Base-by-base conservation (phyloP, 2,113 vertebrate species). In the Neolamprologus longior region DNA sequence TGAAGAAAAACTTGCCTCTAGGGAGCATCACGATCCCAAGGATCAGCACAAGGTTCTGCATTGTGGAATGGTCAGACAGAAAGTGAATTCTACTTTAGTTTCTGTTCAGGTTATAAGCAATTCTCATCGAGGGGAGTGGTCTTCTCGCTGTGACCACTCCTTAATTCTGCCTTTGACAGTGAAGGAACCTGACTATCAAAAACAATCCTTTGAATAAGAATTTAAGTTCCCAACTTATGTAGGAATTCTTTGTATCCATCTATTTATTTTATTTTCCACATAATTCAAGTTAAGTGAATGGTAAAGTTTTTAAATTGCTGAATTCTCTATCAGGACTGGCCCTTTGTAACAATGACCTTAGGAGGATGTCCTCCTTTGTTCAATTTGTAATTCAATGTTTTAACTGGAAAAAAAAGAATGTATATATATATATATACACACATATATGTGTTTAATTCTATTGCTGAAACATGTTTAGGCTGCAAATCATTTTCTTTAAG, bases 11-110 rank as follows among this genome's bases (percentile, higher is more conserved):
- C 87, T 90, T 93, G 21, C 94, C 94, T 91, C 82, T 33, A 9
- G 80, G 81, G 10, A 94, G 85, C 26, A 94, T 85, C 66, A 84
- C 57, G 21, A 88, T 81, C 71, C 89, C 88, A 26, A 90, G 31
- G 76, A 94, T 37, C 13, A 93, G 55, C 3, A 10, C 8, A 1
- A 88, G 35, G 33, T 88, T 78, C 80, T 81, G 10, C 94, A 94
- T 94, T 58, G 81, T 91, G 83, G 10, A 24, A 82, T 7, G 5
- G 4, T 3, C 1, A 17, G 15, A 21, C 2, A 26, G 2, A 19
- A 15, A 58, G 2, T 84, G 47, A 52, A 7, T 54, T 35, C 12
- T 11, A 1, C 35, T 57, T 13, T 15, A 6, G 54, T 57, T 24
- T 54, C 4, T 12, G 5, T 37, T 53, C 3, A 1, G 2, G 3